Evolutionary conservation across 64 coral and sea anemone species (phyloP).

Genomic region (Montipora capricornis): DNA sequence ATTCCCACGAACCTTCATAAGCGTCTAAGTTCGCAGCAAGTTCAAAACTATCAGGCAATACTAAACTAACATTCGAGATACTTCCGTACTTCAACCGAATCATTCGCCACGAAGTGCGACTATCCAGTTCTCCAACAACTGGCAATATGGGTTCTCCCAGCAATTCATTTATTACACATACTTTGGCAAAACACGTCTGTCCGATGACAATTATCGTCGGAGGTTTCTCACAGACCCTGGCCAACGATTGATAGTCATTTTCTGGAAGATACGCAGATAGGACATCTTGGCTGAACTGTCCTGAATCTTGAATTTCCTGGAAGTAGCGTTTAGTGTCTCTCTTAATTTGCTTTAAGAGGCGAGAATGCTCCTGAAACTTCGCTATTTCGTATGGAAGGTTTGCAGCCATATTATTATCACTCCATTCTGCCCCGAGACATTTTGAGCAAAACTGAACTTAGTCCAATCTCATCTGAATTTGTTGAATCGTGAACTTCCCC

Average conservation of each 20-base stretch:
- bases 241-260: conserved; percentile 88
- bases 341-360: conserved; percentile 95
- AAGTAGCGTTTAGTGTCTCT: conserved; percentile 85
- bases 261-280: conserved; percentile 83
- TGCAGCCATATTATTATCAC: conserved; percentile 65
- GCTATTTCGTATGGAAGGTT: conserved; percentile 96
- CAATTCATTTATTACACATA: conserved; percentile 95
- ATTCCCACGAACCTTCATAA: conserved; percentile 93
- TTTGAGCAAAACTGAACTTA: no score
- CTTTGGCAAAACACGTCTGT: conserved; percentile 95
- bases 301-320: conserved; percentile 89
- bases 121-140: conserved; percentile 80
- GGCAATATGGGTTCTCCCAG: conserved; percentile 94
- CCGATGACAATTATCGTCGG: conserved; percentile 97
- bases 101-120: conserved; percentile 91
- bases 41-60: conserved; percentile 95
- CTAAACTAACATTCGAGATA: conserved; percentile 92
- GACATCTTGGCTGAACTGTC: conserved; percentile 82
- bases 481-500: neutral
- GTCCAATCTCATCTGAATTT: neutral
- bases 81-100: conserved; percentile 96
- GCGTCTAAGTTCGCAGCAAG: conserved; percentile 90
- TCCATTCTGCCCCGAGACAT: neutral
- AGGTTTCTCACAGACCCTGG: conserved; percentile 92
- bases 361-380: conserved; percentile 94